Base-by-base conservation (phyloP, 2,888 invertebrate species). In the Sarcophaga subvicina region DNA sequence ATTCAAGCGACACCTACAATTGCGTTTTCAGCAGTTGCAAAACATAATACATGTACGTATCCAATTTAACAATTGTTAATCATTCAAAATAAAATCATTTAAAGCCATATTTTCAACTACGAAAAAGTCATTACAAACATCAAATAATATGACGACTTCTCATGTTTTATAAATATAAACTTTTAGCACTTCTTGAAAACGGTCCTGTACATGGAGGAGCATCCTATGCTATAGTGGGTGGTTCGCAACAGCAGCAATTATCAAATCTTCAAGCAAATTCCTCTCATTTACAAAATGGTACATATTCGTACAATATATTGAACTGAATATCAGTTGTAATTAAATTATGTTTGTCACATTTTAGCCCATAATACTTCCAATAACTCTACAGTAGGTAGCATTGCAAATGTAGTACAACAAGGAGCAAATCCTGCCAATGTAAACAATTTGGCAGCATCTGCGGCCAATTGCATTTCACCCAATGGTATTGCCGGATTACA, bases 1-100 rank as follows among this genome's bases (percentile, higher is more conserved):
- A 93, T 93, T 91, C 93, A 92, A 92, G 90, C 93, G 88, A 93
- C 92, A 89, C 91, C 93, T 91, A 92, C 93, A 90, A 93, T 93
- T 91, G 93, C 93, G 92, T 96, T 96, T 94, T 95, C 96, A 87
- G 95, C 96, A 59, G 96, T 96, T 90, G 95, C 96, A 89, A 94
- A 94, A 92, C 93, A 94, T 91, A 94, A 92, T 89, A 93, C 94
- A 93, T 94, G 94, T 94, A 92, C 84, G 93, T 89, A 20, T 72
- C 66, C 66, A 37, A 37, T 37, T 37, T 37, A 37, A 37, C 37
- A 37, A 37, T 37, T 27, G 3, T 45, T 45, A 45, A 37, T 37
- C 37, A 37, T 2, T 10, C 37, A 37, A 37, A 37, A 37, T 37
- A 37, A 37, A 37, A 8, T 37, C 10, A 37, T 37, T 37, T 37